phyloP scores from a whole-genome alignment of 2,888 invertebrate species.

The Gibbula magus region DNA sequence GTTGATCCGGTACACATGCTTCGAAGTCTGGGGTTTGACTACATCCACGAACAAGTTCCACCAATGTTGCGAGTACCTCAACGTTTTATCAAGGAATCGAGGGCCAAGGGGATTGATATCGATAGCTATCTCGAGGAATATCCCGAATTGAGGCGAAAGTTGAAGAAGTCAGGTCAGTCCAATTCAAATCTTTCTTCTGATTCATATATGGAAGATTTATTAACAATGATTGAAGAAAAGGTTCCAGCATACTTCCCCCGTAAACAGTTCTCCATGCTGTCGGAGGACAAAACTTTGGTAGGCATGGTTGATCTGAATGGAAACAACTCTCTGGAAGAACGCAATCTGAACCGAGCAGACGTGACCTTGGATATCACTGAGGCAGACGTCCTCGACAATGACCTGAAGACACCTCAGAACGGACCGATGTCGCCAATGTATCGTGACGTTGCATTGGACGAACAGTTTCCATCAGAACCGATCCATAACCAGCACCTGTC shows the following conservation, averaged over 20 bases:
- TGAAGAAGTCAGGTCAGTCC: conserved; percentile 34
- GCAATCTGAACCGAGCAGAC: neutral
- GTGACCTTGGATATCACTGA: neutral
- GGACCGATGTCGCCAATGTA: neutral
- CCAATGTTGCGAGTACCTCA: conserved; percentile 83
- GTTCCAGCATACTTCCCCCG: conserved; percentile 11
- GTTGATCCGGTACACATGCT: conserved; percentile 93
- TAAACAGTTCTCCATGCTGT: neutral
- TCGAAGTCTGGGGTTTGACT: conserved; percentile 79
- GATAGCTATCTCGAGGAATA: conserved; percentile 80
- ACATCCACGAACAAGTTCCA: conserved; percentile 49
- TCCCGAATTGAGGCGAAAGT: conserved; percentile 54
- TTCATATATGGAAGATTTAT: neutral
- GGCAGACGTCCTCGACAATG: neutral
- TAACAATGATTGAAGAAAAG: neutral
- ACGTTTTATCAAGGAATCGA: conserved; percentile 87
- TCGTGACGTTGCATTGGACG: neutral
- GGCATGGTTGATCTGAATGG: conserved; percentile 8
- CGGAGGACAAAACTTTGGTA: neutral
- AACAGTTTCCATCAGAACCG: neutral
- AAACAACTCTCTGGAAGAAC: neutral
- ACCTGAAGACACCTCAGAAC: neutral
- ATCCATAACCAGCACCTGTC: neutral
- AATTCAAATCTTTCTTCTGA: neutral
- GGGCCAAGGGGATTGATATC: conserved; percentile 85